Evolutionary conservation across 2,888 invertebrate genomes (phyloP), one percentile per base, ranked within the genome.

Genomic region (Deilephila porcellus): DNA sequence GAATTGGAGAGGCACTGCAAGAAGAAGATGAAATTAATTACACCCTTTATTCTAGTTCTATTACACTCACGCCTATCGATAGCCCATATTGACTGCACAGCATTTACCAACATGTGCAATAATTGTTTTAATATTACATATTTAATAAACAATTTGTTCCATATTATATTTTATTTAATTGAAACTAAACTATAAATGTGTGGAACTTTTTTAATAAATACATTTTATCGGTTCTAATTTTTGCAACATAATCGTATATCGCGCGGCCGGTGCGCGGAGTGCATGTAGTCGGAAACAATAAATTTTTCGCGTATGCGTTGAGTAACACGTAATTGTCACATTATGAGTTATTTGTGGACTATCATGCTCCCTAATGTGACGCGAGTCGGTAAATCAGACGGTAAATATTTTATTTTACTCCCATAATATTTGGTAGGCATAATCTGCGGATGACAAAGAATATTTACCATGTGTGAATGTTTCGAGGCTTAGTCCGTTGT

Each of bases 251-350:
- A 45, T 29, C 59, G 11, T 72, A 63, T 29, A 19, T 56, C 11
- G 37, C 67, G 5, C 4, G n/a, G 29, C 32, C 20, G 25, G 64
- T 56, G 29, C 72, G 56, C 71, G 73, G 73, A 77, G 80, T 83
- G 79, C 88, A 80, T 87, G 88, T 88, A 85, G 85, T 88, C 87
- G 92, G 91, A 92, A 91, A 86, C 86, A 80, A 92, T 91, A 92
- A 91, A 89, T 93, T 89, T 86, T 89, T 86, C 83, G 79, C 84
- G 77, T 83, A 80, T 83, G 75, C 88, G 83, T 81, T 85, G 86
- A 86, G 85, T 85, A 85, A 80, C 81, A 82, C 83, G 84, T 90
- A 90, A 90, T 92, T 92, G 91, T 90, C 91, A 91, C 77, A 75
- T 89, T 89, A 88, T 87, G 88, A 90, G 87, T 90, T 91, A 91